Conservation (phyloP, 2,888 invertebrate genomes). For the Lithosia quadra region DNA sequence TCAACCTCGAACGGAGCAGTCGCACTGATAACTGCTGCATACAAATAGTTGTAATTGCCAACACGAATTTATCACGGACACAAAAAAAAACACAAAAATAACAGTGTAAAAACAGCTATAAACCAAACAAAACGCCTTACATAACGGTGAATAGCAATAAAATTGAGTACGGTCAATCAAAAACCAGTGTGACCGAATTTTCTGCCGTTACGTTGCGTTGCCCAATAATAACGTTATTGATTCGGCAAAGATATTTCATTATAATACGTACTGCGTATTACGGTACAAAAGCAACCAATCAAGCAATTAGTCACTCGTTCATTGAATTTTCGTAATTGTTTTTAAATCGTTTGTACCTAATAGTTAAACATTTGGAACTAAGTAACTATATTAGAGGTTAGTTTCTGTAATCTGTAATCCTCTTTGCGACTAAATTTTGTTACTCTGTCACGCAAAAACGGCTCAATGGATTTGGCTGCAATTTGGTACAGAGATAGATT, state of each 20-base stretch:
- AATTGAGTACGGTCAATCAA: constrained; percentile 37
- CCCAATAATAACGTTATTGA: constrained; percentile 24
- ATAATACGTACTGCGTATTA: constrained; percentile 13
- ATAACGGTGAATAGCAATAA: constrained; percentile 29
- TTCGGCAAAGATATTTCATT: constrained; percentile 12
- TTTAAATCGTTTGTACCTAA: constrained; percentile 35
- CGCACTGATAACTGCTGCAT: no score
- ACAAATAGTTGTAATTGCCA: neutral
- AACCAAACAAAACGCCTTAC: constrained; percentile 14
- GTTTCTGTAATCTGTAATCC: neutral
- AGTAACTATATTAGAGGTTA: neutral
- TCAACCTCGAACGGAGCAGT: no score
- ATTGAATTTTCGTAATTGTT: constrained; percentile 41
- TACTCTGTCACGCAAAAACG: no score
- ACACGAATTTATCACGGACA: neutral
- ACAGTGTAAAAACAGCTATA: constrained; percentile 1
- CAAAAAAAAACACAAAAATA: neutral
- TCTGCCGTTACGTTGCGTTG: constrained; percentile 24
- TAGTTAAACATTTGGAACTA: constrained; percentile 8
- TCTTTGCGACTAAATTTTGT: no score
- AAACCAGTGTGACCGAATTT: constrained; percentile 22
- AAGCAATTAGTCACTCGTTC: constrained; percentile 43
- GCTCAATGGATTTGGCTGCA: no score
- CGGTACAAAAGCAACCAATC: constrained; percentile 35
- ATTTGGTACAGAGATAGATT: no score